phyloP scores from a whole-genome alignment of 1,140 invertebrate species.

The Dinoponera quadriceps region DNA sequence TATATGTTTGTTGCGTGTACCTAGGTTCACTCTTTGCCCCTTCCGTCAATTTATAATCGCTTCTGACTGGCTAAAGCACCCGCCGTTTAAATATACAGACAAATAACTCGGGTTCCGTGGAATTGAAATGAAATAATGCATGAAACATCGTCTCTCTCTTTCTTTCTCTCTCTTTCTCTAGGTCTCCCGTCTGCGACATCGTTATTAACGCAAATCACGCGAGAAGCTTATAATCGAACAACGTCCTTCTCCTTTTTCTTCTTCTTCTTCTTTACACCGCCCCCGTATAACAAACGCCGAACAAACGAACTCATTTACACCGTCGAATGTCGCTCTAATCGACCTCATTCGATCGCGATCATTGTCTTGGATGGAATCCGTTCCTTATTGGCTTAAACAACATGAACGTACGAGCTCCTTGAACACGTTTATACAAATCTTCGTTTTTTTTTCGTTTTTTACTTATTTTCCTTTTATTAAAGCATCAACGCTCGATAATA shows the following conservation, averaged over 20 bases:
- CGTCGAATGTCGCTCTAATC: slow-evolving; percentile 26
- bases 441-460: slow-evolving; percentile 32
- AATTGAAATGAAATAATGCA: slow-evolving; percentile 77
- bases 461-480: slow-evolving; percentile 55
- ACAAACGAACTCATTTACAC: slow-evolving; percentile 56
- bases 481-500: slow-evolving; percentile 63
- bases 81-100: slow-evolving; percentile 67
- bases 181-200: slow-evolving; percentile 32
- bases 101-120: slow-evolving; percentile 62
- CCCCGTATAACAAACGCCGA: slow-evolving; percentile 46
- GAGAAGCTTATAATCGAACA: slow-evolving; percentile 45
- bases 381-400: slow-evolving; percentile 78
- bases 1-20: slow-evolving; percentile 35
- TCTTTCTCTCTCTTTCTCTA: too few relatives aligned
- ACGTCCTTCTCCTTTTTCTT: neutral
- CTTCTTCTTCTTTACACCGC: too few relatives aligned
- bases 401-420: slow-evolving; percentile 68
- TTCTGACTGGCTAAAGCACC: slow-evolving; percentile 72
- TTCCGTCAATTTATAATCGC: slow-evolving; percentile 69
- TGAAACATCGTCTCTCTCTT: slow-evolving; percentile 64
- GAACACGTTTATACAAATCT: slow-evolving; percentile 69
- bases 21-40: slow-evolving; percentile 59
- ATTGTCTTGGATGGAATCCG: slow-evolving; percentile 81
- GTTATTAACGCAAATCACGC: slow-evolving; percentile 30
- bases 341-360: slow-evolving; percentile 43